These are phyloP conservation scores for Amphimedon queenslandica DNA, from an alignment of 37 sponge, comb jelly and placozoan genomes.

Conservation along the genomic window DNA sequence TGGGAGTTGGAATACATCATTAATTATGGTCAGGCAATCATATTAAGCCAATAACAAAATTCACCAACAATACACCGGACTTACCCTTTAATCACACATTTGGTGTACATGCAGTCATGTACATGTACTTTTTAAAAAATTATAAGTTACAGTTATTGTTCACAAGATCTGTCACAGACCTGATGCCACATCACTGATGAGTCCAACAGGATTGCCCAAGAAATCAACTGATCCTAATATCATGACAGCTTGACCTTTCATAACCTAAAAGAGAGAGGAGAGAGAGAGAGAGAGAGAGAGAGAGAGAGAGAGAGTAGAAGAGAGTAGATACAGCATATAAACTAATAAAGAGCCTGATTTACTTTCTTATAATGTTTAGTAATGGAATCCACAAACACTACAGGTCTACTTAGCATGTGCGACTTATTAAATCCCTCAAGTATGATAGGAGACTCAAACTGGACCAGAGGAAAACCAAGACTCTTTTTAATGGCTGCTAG, in stretches of 20 bases:
- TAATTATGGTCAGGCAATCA: no score
- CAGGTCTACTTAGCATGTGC: slow-evolving; percentile 43
- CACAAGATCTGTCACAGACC: neutral
- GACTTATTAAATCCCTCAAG: slow-evolving; percentile 30
- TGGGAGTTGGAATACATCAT: no score
- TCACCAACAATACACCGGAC: no score
- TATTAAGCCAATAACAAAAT: no score
- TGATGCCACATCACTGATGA: slow-evolving; percentile 77
- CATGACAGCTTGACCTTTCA: slow-evolving; percentile 65
- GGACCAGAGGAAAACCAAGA: slow-evolving; percentile 60
- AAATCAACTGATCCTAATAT: slow-evolving; percentile 83
- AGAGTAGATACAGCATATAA: no score
- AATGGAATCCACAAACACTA: slow-evolving; percentile 20
- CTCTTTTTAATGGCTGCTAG: slow-evolving; percentile 49
- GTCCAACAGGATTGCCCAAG: slow-evolving; percentile 90
- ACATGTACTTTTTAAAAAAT: no score
- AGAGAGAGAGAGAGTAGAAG: neutral
- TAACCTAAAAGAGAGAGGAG: slow-evolving; percentile 15
- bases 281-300: slow-evolving; percentile 16
- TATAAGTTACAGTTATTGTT: no score
- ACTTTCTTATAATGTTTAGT: slow-evolving; percentile 65
- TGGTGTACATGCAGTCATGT: no score
- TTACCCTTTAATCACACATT: no score
- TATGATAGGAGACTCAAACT: slow-evolving; percentile 67
- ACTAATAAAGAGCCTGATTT: no score